Evolutionary conservation across 2,113 vertebrate species (phyloP).

Genomic region (Ophiodon elongatus): DNA sequence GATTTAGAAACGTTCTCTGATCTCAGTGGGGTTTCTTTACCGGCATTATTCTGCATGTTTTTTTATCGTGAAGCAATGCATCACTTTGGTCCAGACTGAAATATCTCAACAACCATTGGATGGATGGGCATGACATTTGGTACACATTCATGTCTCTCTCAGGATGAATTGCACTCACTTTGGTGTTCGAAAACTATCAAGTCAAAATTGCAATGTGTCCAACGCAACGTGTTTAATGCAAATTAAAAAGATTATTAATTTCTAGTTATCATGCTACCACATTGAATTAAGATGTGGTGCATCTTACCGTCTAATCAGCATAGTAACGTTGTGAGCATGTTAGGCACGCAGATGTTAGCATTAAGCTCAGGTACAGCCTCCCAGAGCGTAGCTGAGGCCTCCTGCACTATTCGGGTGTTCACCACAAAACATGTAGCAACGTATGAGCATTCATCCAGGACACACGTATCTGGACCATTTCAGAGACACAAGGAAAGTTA

Average conservation of each 20-base stretch:
- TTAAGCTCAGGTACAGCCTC: neutral
- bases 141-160: neutral
- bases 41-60: neutral
- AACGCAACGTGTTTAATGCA: neutral
- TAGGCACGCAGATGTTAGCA: neutral
- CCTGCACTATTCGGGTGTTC: neutral
- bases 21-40: constrained; percentile 5
- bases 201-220: neutral
- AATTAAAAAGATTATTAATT: neutral
- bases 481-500: neutral
- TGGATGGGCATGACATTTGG: neutral
- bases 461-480: neutral
- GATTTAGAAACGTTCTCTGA: constrained; percentile 10
- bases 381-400: neutral
- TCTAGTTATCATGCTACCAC: neutral
- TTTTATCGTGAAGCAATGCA: neutral
- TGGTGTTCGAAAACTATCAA: neutral
- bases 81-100: neutral
- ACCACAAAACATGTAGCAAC: neutral
- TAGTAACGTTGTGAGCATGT: neutral
- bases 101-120: neutral
- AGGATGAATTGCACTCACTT: neutral
- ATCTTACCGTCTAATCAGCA: neutral
- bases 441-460: neutral
- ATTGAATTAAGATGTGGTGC: neutral